phyloP scores from a whole-genome alignment of 2,113 vertebrate genomes.

The Opisthocomus hoazin region DNA sequence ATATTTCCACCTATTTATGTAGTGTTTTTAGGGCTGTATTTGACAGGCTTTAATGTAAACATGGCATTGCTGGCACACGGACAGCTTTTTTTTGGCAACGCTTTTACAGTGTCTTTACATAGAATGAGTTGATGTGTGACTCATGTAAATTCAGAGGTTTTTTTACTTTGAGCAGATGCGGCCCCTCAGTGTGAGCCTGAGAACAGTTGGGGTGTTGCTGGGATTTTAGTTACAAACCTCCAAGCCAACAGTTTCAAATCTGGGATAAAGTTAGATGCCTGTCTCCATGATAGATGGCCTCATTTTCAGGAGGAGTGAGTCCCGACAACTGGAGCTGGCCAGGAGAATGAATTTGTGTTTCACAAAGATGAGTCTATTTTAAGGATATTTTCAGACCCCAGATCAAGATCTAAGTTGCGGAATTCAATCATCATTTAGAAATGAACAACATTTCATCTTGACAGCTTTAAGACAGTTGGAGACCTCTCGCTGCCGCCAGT shows the following conservation, averaged over 20 bases:
- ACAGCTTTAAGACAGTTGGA: background rate
- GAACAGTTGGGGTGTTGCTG: constrained; percentile 11
- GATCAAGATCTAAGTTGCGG: background rate
- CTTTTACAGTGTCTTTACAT: constrained; percentile 4
- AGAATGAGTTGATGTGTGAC: background rate
- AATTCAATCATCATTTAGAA: background rate
- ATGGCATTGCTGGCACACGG: background rate
- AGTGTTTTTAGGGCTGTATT: background rate
- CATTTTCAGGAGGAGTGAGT: background rate
- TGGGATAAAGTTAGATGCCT: constrained; percentile 11
- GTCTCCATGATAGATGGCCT: constrained; percentile 14
- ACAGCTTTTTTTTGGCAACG: background rate
- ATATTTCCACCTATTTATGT: constrained; percentile 40
- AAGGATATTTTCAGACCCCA: background rate
- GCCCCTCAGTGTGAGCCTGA: background rate
- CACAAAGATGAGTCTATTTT: background rate
- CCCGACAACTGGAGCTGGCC: background rate
- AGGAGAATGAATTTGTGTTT: background rate
- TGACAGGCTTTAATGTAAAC: constrained; percentile 44
- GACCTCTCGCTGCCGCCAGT: background rate
- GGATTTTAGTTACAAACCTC: constrained; percentile 17
- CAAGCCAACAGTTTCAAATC: constrained; percentile 15
- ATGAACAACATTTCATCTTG: background rate
- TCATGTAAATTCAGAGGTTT: background rate
- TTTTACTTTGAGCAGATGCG: constrained; percentile 3